Evolutionary conservation across 2,113 vertebrate species (phyloP).

Genomic region (Monopterus albus): DNA sequence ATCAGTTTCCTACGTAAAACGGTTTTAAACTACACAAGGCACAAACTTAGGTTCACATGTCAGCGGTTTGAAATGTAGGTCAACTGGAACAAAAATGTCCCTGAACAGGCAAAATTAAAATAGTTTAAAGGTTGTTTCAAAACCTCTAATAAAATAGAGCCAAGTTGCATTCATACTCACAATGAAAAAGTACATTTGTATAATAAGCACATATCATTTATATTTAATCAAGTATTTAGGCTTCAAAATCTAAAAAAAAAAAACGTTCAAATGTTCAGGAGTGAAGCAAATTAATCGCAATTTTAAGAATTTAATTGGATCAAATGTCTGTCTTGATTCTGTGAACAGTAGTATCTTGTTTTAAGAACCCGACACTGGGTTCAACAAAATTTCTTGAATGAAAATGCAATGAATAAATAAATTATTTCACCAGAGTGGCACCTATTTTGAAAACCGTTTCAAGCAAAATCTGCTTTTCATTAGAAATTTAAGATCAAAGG

Average conservation of each 20-base stretch:
- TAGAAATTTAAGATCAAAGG: not conserved
- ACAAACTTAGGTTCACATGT: not conserved
- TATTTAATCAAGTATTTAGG: no score
- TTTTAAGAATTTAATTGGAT: not conserved
- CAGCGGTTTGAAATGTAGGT: conserved; percentile 40
- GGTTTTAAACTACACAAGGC: not conserved
- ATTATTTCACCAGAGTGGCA: not conserved
- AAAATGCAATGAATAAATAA: not conserved
- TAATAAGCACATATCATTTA: no score
- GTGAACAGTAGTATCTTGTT: not conserved
- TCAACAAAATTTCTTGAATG: not conserved
- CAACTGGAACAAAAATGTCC: conserved; percentile 13
- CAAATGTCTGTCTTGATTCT: not conserved
- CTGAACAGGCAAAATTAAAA: not conserved
- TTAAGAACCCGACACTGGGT: not conserved
- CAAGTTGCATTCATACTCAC: no score
- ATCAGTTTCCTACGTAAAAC: not conserved
- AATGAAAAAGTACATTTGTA: no score
- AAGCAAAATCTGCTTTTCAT: not conserved
- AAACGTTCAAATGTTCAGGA: not conserved
- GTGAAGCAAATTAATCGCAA: not conserved
- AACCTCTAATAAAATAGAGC: no score
- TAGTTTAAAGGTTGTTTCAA: no score
- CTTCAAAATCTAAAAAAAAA: not conserved
- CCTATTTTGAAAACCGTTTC: not conserved